A percentile compares a stretch with the other conserved stretches of the same genome.
Evolutionary conservation across 2,888 invertebrate species (phyloP).

Genomic region (Saturnia pavonia): DNA sequence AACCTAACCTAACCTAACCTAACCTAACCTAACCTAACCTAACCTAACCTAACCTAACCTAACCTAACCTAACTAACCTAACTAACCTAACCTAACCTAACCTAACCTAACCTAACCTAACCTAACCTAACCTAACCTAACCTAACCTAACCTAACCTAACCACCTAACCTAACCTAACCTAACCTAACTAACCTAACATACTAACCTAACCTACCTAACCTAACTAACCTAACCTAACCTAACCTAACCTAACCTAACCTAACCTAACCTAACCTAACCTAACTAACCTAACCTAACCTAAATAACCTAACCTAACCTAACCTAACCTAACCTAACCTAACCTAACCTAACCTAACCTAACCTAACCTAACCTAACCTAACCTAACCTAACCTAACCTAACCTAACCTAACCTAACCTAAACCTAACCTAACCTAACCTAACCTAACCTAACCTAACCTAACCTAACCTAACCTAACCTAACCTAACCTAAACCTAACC

Average conservation of each 20-base stretch:
- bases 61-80: slow-evolving; percentile 18
- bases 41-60: slow-evolving; percentile 14
- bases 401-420: slow-evolving; percentile 20
- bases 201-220: slow-evolving; percentile 18
- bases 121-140: slow-evolving; percentile 17
- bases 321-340: slow-evolving; percentile 11
- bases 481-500: slow-evolving; percentile 12
- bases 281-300: slow-evolving; percentile 5
- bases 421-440: slow-evolving; percentile 19
- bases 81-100: slow-evolving; percentile 18
- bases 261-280: slow-evolving; percentile 8
- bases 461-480: no score
- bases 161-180: slow-evolving; percentile 13
- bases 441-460: slow-evolving; percentile 11
- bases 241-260: slow-evolving; percentile 10
- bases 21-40: no score
- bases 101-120: slow-evolving; percentile 10
- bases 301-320: slow-evolving; percentile 9
- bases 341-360: slow-evolving; percentile 18
- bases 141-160: no score
- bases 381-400: slow-evolving; percentile 20
- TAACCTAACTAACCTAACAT: slow-evolving; percentile 18
- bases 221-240: slow-evolving; percentile 14
- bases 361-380: slow-evolving; percentile 20
- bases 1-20: slow-evolving; percentile 11